Evolutionary conservation across 2,888 invertebrate genomes (phyloP).

Genomic region (Perdita meconis): DNA sequence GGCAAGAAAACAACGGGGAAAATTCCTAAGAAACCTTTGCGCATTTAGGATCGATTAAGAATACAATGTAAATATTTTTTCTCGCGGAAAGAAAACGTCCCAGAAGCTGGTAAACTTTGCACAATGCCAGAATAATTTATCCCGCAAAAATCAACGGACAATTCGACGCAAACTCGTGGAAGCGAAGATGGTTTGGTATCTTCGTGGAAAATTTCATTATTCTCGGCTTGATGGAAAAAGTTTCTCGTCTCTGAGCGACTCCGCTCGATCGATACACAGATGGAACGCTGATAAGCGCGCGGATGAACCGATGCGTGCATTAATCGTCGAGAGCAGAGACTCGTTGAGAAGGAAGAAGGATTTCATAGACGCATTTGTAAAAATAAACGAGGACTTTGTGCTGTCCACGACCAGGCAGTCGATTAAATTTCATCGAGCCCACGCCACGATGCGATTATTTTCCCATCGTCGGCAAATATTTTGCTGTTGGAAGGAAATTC

Average conservation of each 20-base stretch:
- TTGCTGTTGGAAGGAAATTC: neutral
- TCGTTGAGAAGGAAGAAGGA: conserved; percentile 34
- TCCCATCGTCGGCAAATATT: conserved; percentile 8
- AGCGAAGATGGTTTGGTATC: conserved; percentile 26
- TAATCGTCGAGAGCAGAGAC: conserved; percentile 45
- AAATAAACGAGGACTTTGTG: conserved; percentile 29
- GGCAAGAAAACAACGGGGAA: neutral
- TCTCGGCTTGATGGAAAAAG: conserved; percentile 66
- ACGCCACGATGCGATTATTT: conserved; percentile 1
- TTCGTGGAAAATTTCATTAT: conserved; percentile 64
- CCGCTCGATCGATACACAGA: conserved; percentile 60
- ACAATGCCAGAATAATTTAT: conserved; percentile 36
- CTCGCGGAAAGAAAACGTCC: neutral
- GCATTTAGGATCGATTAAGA: neutral
- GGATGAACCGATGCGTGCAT: conserved; percentile 41
- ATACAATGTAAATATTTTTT: conserved; percentile 30
- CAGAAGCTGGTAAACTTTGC: neutral
- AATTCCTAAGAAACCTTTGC: too few species aligned
- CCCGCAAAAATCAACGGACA: conserved; percentile 4
- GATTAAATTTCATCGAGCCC: conserved; percentile 15
- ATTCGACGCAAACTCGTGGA: conserved; percentile 17
- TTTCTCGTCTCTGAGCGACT: conserved; percentile 50
- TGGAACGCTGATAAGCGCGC: conserved; percentile 59
- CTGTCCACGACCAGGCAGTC: neutral
- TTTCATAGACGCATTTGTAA: conserved; percentile 38